These are phyloP conservation scores for Drosophila kohkoa DNA, from an alignment of 1,140 invertebrate species.

Conservation along the genomic window DNA sequence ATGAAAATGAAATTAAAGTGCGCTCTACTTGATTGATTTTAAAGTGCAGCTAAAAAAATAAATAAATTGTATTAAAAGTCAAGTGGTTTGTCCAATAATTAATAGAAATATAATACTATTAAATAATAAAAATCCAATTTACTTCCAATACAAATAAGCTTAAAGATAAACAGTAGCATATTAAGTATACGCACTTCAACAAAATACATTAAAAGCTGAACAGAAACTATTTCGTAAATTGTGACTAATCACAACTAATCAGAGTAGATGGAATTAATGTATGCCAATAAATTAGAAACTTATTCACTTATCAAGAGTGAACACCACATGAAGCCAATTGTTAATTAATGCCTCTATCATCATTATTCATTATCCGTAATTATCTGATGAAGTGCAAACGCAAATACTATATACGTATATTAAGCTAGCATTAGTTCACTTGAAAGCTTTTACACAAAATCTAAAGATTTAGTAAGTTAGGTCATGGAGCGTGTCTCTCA, in stretches of 20 bases:
- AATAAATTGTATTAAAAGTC: no score
- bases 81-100: no score
- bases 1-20: no score
- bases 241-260: neutral
- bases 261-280: neutral
- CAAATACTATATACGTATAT: neutral
- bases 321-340: neutral
- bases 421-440: conserved; percentile 4
- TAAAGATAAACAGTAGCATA: no score
- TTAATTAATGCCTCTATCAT: conserved; percentile 8
- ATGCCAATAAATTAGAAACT: neutral
- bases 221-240: neutral
- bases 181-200: no score
- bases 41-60: no score
- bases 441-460: neutral
- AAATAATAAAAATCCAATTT: no score
- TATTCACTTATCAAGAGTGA: neutral
- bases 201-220: neutral
- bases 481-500: conserved; percentile 60
- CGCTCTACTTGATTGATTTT: no score
- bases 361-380: conserved; percentile 2
- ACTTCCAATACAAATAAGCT: no score
- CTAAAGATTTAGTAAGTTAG: conserved; percentile 60
- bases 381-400: conserved; percentile 8
- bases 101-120: no score